A percentile compares a stretch with the other conserved stretches of the same genome.
Evolutionary conservation across 2,888 invertebrate genomes (phyloP).

Genomic region (Drosophila macrothrix): DNA sequence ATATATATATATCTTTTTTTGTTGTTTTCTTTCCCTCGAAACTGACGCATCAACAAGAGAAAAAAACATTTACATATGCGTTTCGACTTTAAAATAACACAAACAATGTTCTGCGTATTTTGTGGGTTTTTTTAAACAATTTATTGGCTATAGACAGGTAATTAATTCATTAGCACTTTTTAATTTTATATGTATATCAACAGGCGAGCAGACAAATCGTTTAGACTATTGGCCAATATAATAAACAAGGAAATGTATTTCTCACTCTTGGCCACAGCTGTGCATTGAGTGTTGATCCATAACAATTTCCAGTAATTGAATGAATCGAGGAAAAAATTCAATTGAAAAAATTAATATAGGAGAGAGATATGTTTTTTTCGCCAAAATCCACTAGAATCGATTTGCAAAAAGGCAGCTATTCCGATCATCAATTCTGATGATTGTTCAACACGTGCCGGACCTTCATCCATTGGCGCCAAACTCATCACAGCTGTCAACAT

Average conservation of each 20-base stretch:
- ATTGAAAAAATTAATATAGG: neutral
- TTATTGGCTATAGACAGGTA: constrained; percentile 60
- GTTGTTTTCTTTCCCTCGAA: constrained; percentile 16
- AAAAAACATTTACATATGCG: neutral
- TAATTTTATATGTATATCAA: constrained; percentile 20
- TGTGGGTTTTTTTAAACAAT: constrained; percentile 22
- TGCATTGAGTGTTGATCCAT: constrained; percentile 19
- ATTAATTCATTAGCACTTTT: constrained; percentile 73
- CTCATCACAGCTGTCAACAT: constrained; percentile 43
- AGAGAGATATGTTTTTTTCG: neutral
- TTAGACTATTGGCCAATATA: constrained; percentile 29
- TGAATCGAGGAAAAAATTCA: constrained; percentile 2
- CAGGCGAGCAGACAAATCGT: constrained; percentile 24
- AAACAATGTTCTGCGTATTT: constrained; percentile 31
- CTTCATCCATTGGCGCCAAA: constrained; percentile 15
- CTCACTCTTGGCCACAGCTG: constrained; percentile 35
- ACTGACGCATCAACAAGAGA: constrained; percentile 39
- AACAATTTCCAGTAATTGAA: constrained; percentile 15
- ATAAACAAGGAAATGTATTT: constrained; percentile 44
- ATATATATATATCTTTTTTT: neutral
- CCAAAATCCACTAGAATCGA: neutral
- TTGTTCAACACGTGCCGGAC: constrained; percentile 10
- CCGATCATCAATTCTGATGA: constrained; percentile 17
- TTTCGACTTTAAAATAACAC: constrained; percentile 7
- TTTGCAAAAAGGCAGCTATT: neutral